Evolutionary conservation across 2,888 invertebrate species (phyloP), one percentile per base, ranked within the genome.

Genomic region (Chaetoderma sp.): DNA sequence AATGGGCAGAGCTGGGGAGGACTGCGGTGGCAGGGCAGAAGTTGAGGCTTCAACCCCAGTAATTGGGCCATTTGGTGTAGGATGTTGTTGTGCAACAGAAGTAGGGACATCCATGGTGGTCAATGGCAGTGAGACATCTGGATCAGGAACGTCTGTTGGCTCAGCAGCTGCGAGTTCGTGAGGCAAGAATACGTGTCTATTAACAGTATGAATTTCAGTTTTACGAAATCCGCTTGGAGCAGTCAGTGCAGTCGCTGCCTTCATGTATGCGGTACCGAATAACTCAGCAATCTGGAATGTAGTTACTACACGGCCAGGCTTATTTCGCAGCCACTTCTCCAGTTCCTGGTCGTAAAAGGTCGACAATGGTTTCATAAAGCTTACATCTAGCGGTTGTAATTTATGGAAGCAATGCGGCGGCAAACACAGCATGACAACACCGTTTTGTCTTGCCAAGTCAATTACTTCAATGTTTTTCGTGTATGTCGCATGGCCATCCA

Each of bases 321-420:
- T n/a, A n/a, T n/a, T n/a, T n/a, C 21, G 13, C 36, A 56, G 27
- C 56, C 56, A 56, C 18, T 21, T n/a, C 27, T 56, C 36, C 39
- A 36, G 18, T 21, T 56, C 56, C 8, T 36, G 32, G 27, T 56
- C 18, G 27, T 56, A 56, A 27, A 36, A 32, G 18, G 56, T 21
- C 5, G n/a, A 21, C 5, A 56, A 6, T 6, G 32, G 32, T 33
- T 56, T 56, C 36, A 56, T 36, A 13, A 56, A 36, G 36, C 13
- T 36, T 6, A 32, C 32, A 36, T 56, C 56, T 13, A 56, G 39
- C 5, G 56, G 56, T n/a, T 56, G 56, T 21, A 56, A n/a, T 16
- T 36, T 32, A 56, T 56, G 56, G 21, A 39, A 36, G 56, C 56
- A 56, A 36, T 36, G 32, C 16, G 56, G 39, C n/a, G n/a, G n/a